Evolutionary conservation across 2,797 vertebrate genomes (phyloP).

Genomic region (Poeciliopsis gracilis): DNA sequence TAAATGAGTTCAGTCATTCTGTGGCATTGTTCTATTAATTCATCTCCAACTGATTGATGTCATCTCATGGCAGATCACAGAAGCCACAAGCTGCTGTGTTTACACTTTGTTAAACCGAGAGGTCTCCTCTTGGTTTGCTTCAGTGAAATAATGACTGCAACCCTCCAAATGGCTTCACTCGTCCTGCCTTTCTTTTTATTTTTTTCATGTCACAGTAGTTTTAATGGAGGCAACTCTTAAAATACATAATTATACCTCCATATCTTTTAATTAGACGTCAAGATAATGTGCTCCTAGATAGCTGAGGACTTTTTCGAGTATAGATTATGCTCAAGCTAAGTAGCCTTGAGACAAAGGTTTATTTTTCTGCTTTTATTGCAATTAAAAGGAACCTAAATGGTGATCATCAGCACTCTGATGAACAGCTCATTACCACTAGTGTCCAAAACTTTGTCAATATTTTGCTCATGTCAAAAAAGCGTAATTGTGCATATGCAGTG

Average conservation of each 20-base stretch:
- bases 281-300: not conserved
- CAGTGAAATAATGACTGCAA: constrained; percentile 21
- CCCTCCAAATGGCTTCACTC: constrained; percentile 23
- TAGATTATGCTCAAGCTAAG: not conserved
- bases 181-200: not conserved
- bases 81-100: constrained; percentile 54
- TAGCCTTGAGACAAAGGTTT: not conserved
- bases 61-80: constrained; percentile 41
- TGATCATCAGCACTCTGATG: not conserved
- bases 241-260: not conserved
- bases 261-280: not conserved
- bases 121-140: constrained; percentile 28
- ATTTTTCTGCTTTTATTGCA: not conserved
- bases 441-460: too few relatives aligned
- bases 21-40: constrained; percentile 53
- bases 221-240: not conserved
- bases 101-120: constrained; percentile 58
- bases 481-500: too few relatives aligned
- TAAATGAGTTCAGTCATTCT: constrained; percentile 54
- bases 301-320: too few relatives aligned
- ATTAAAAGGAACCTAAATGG: not conserved
- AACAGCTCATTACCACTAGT: not conserved
- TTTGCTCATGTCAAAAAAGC: too few relatives aligned
- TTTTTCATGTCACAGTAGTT: not conserved
- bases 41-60: constrained; percentile 54